Percentiles rank a stretch among this genome's conserved stretches.
These are phyloP conservation scores for Dicyrtomina minuta DNA, from an alignment of 2,888 invertebrate genomes.

Conservation along the genomic window DNA sequence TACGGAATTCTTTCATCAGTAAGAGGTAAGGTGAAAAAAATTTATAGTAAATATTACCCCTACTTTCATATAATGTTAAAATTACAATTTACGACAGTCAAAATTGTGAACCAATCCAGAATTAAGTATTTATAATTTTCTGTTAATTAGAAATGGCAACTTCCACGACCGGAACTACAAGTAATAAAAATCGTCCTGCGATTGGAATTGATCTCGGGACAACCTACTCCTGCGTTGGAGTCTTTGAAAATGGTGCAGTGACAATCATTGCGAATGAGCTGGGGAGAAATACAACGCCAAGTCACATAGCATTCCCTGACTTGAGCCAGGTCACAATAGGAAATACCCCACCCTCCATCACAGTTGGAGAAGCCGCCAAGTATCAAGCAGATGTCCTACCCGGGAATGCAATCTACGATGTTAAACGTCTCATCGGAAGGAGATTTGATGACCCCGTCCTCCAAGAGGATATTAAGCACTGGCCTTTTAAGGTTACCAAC, in stretches of 20 bases:
- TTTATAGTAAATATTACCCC: too few relatives aligned
- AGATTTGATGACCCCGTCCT: constrained; percentile 84
- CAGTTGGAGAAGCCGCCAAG: not conserved
- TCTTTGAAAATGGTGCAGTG: constrained; percentile 32
- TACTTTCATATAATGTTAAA: too few relatives aligned
- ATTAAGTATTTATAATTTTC: too few relatives aligned
- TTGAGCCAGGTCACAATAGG: too few relatives aligned
- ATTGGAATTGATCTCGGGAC: constrained; percentile 46
- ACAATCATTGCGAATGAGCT: constrained; percentile 32
- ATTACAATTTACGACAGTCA: too few relatives aligned
- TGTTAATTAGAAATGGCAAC: too few relatives aligned
- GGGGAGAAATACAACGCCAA: constrained; percentile 7
- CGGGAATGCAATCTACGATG: constrained; percentile 62
- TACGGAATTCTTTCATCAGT: too few relatives aligned
- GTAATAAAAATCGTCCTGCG: too few relatives aligned
- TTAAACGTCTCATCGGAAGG: constrained; percentile 88
- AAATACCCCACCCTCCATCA: too few relatives aligned
- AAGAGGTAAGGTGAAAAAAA: too few relatives aligned
- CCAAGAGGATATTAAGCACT: constrained; percentile 89
- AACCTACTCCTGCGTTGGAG: constrained; percentile 42
- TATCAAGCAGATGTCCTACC: not conserved
- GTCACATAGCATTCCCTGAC: not conserved
- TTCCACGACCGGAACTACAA: too few relatives aligned
- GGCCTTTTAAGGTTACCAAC: constrained; percentile 85
- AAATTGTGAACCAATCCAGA: too few relatives aligned